Evolutionary conservation across 1,140 invertebrate species (phyloP).

Genomic region (Aphaenogaster rudis): DNA sequence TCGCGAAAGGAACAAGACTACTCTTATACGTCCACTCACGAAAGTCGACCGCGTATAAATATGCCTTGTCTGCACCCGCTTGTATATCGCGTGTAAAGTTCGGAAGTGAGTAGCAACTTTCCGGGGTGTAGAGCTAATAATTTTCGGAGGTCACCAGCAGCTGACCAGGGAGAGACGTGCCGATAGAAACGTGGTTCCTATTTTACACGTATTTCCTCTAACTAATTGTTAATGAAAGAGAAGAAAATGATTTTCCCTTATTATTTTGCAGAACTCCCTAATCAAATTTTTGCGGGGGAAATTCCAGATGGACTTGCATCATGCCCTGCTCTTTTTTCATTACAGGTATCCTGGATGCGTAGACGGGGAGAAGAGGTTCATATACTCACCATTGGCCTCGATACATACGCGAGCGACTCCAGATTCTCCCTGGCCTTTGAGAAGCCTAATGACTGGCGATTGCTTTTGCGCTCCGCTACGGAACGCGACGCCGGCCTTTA

Average conservation of each 20-base stretch:
- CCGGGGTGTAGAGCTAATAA: not conserved
- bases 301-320: not conserved
- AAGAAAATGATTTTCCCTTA: not conserved
- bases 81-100: conserved; percentile 44
- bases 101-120: conserved; percentile 6
- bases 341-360: conserved; percentile 93
- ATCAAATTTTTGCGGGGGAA: not conserved
- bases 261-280: not conserved
- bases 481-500: conserved; percentile 92
- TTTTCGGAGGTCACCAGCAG: conserved; percentile 31
- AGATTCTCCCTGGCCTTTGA: conserved; percentile 91
- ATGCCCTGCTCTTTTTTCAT: conserved; percentile 47
- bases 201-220: not conserved
- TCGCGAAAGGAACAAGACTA: conserved; percentile 4
- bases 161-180: not conserved
- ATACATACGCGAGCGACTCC: conserved; percentile 94
- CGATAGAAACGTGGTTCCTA: not conserved
- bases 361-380: conserved; percentile 91
- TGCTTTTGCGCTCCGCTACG: conserved; percentile 91
- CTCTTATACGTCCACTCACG: conserved; percentile 37
- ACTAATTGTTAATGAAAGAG: not conserved
- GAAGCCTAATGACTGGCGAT: conserved; percentile 93
- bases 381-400: conserved; percentile 92
- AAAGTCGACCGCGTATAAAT: conserved; percentile 44
- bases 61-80: conserved; percentile 36